Evolutionary conservation across 2,888 invertebrate species (phyloP), one percentile per base, ranked within the genome.

Genomic region (Automeris io): DNA sequence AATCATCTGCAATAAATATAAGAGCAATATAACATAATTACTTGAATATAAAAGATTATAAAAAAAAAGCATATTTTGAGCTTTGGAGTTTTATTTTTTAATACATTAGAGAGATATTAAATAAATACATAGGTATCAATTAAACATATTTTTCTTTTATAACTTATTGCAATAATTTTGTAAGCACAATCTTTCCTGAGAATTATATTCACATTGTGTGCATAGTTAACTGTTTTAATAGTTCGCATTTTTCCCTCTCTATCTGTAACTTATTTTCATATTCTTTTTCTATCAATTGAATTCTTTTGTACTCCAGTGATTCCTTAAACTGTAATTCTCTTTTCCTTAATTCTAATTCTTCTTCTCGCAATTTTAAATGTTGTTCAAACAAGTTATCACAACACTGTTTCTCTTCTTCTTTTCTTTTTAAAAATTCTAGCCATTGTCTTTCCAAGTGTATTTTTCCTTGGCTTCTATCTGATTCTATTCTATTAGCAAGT

Each of bases 391-490:
- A 53, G 22, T 63, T 51, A 40, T 70, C 64, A 41, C 50, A 60
- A 47, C 53, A 50, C 21, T 51, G 37, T 29, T 47, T 65, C 26
- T 63, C 50, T 18, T 58, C 57, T 45, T 73, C 72, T 49, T 69
- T 58, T 26, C 52, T 55, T 25, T 51, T 56, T 42, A 74, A 54
- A 53, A 68, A 73, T 41, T 71, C 60, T 26, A 73, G 45, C 73
- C 72, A 74, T 39, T 72, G 73, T 40, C 54, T 70, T 43, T 73
- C 73, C 36, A 73, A 51, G 37, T 62, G 58, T 37, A 72, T 57
- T 57, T 72, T 73, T n/a, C 65, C 61, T 45, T 70, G 70, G 12
- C 51, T 57, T 43, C 59, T 59, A 33, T 70, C 73, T 38, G 63
- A 56, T 43, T 73, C 66, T 42, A 73, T 70, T 52, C 70, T 59